Conservation (phyloP, 2,113 vertebrate genomes). For the Tupaia tana region DNA sequence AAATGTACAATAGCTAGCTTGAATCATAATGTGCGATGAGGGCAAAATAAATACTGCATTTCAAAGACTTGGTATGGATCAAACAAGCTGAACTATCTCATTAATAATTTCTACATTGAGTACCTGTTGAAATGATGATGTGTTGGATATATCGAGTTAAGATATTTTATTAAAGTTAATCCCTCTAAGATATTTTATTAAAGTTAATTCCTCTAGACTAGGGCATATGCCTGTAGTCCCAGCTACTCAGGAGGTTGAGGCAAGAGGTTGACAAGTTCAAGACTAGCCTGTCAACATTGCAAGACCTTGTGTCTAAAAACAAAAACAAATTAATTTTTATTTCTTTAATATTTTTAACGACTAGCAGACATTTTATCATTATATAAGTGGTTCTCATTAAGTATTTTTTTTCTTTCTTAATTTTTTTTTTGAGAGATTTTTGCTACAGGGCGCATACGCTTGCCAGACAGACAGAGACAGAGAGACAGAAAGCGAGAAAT, state of each 20-base stretch:
- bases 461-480: too few species aligned
- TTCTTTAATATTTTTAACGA: conserved; percentile 2
- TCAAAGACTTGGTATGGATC: neutral
- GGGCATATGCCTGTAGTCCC: too few species aligned
- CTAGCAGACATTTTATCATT: neutral
- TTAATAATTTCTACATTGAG: neutral
- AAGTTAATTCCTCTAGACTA: too few species aligned
- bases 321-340: neutral
- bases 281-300: too few species aligned
- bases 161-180: conserved; percentile 14
- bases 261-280: too few species aligned
- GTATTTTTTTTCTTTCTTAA: too few species aligned
- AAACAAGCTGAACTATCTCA: neutral
- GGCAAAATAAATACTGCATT: neutral
- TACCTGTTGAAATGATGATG: conserved; percentile 17
- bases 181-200: neutral
- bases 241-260: too few species aligned
- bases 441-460: too few species aligned
- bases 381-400: neutral
- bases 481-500: too few species aligned
- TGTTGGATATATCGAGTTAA: neutral
- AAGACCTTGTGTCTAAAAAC: too few species aligned
- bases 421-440: too few species aligned
- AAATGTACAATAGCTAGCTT: neutral
- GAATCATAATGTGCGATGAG: neutral